A percentile compares a stretch with the other conserved stretches of the same genome.
These are phyloP conservation scores for Drosophila algonquin DNA, from an alignment of 2,888 invertebrate species.

Conservation along the genomic window DNA sequence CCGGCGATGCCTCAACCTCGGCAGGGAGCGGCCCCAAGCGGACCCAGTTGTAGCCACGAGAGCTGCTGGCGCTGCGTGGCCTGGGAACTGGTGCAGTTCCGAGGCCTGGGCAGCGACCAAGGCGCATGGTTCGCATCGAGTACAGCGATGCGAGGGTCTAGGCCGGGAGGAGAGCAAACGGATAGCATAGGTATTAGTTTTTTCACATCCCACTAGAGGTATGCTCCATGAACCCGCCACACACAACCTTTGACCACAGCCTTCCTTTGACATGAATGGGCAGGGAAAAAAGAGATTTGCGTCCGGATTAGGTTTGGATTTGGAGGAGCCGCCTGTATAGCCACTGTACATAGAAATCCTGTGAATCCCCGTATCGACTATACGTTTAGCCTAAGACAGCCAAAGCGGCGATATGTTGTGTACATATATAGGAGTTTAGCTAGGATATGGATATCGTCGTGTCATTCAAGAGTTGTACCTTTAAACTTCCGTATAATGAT, in stretches of 20 bases:
- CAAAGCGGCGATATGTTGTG: slow-evolving; percentile 44
- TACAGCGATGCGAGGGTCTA: slow-evolving; percentile 70
- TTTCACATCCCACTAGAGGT: not conserved
- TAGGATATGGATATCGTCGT: slow-evolving; percentile 26
- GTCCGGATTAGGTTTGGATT: slow-evolving; percentile 2
- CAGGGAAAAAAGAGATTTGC: not conserved
- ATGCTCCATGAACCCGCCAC: not conserved
- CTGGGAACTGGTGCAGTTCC: slow-evolving; percentile 53
- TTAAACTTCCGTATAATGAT: slow-evolving; percentile 47
- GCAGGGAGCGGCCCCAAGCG: slow-evolving; percentile 52
- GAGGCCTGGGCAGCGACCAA: slow-evolving; percentile 58
- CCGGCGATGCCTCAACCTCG: slow-evolving; percentile 31
- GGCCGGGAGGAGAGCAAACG: not conserved
- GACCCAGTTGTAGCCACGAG: slow-evolving; percentile 78
- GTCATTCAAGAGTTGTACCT: slow-evolving; percentile 74
- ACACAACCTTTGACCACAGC: not conserved
- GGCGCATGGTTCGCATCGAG: slow-evolving; percentile 71
- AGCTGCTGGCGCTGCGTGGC: slow-evolving; percentile 57
- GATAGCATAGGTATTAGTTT: slow-evolving; percentile 1
- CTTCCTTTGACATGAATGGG: slow-evolving; percentile 8
- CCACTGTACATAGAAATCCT: slow-evolving; percentile 25
- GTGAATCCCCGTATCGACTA: slow-evolving; percentile 1
- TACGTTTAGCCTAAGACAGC: slow-evolving; percentile 35
- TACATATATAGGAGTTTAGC: slow-evolving; percentile 35
- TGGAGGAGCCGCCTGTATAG: not conserved